Evolutionary conservation across 2,113 vertebrate genomes (phyloP).

Genomic region (Myotis brandtii): DNA sequence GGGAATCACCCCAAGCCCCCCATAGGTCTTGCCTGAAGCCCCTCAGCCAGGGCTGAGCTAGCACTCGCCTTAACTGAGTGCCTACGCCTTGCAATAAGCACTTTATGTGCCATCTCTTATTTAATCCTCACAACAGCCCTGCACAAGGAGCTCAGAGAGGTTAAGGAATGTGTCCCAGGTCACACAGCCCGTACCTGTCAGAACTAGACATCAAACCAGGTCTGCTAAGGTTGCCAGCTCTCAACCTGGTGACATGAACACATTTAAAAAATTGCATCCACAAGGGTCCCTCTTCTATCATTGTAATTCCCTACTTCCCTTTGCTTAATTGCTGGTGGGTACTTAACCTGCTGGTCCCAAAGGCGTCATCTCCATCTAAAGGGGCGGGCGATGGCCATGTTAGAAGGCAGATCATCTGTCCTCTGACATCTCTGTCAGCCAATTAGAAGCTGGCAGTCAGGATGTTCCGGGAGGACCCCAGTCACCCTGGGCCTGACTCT

Average conservation of each 20-base stretch:
- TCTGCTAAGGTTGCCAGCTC: not conserved
- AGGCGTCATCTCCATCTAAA: not conserved
- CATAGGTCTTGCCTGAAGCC: not conserved
- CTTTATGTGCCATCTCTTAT: too few relatives aligned
- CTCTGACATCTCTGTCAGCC: fast-evolving
- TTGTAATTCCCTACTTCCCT: not conserved
- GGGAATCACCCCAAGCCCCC: not conserved
- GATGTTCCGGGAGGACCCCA: not conserved
- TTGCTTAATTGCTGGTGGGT: not conserved
- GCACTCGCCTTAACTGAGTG: not conserved
- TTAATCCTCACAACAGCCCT: not conserved
- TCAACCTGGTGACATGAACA: not conserved
- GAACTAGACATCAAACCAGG: not conserved
- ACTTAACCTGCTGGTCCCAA: fast-evolving
- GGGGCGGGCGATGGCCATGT: fast-evolving
- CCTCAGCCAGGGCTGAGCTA: not conserved
- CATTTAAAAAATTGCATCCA: not conserved
- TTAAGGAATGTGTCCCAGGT: not conserved
- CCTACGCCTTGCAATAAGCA: too few relatives aligned
- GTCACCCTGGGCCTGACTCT: not conserved
- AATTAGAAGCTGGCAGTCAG: fast-evolving
- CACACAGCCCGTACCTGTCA: not conserved
- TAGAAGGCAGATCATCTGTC: not conserved
- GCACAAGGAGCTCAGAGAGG: not conserved
- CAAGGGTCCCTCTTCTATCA: too few relatives aligned